These are phyloP conservation scores for Athalia rosae DNA, from an alignment of 2,888 invertebrate genomes.

Conservation along the genomic window DNA sequence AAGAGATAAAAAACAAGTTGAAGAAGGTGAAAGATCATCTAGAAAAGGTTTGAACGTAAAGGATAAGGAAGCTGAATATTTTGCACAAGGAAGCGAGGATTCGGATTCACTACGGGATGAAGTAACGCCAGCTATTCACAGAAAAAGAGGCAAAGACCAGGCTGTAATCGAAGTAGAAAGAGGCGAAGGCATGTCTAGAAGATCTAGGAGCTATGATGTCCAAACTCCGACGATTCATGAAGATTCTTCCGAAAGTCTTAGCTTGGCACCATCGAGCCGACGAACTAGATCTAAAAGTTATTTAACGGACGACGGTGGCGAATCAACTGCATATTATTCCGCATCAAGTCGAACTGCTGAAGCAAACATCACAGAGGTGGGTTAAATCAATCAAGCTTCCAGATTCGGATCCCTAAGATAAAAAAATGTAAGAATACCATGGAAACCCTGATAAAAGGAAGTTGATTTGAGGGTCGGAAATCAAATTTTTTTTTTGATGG, in stretches of 20 bases:
- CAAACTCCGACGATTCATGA: conserved; percentile 34
- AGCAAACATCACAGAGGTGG: conserved; percentile 30
- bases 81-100: conserved; percentile 29
- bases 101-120: conserved; percentile 46
- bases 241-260: conserved; percentile 36
- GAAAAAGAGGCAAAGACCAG: conserved; percentile 45
- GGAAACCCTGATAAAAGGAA: no score
- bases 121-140: conserved; percentile 30
- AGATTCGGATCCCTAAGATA: no score
- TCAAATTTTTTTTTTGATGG: no score
- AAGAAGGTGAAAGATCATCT: conserved; percentile 46
- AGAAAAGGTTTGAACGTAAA: conserved; percentile 64
- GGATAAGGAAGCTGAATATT: conserved; percentile 56
- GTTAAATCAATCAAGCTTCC: no score
- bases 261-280: conserved; percentile 15
- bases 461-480: no score
- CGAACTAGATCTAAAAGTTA: conserved; percentile 39
- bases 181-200: conserved; percentile 5
- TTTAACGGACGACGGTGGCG: conserved; percentile 49
- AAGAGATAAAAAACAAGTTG: conserved; percentile 53
- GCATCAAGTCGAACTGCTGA: conserved; percentile 49
- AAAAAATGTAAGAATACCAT: no score
- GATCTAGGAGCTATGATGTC: conserved; percentile 33
- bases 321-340: conserved; percentile 51
- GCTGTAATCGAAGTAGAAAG: conserved; percentile 45